Conservation (phyloP, 35 echinoderm and acorn worm species). For the Lytechinus variegatus region DNA sequence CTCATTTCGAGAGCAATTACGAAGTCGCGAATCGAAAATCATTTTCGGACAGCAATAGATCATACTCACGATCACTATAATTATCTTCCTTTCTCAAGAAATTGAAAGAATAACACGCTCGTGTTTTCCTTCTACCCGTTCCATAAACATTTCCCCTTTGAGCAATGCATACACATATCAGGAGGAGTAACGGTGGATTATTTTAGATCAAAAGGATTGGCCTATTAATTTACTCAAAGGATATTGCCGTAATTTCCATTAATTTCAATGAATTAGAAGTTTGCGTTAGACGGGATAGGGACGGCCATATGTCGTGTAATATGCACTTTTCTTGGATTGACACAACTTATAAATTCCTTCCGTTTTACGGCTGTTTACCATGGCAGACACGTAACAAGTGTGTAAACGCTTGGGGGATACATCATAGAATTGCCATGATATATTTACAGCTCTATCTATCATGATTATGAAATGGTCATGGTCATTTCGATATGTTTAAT, state of each 20-base stretch:
- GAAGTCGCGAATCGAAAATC: not conserved
- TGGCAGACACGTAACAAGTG: not conserved
- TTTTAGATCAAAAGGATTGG: slow-evolving; percentile 12
- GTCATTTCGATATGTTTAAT: too few species aligned
- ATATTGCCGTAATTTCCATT: slow-evolving; percentile 13
- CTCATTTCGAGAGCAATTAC: not conserved
- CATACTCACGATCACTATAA: not conserved
- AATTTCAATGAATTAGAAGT: slow-evolving; percentile 20
- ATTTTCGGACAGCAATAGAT: not conserved
- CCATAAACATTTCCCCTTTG: not conserved
- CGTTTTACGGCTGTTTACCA: not conserved
- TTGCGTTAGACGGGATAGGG: not conserved
- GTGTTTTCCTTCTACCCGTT: not conserved
- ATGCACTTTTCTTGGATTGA: not conserved
- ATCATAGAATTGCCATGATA: not conserved
- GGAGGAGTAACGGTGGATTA: not conserved
- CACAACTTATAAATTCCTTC: not conserved
- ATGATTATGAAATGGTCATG: too few species aligned
- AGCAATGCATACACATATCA: not conserved
- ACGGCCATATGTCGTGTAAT: not conserved
- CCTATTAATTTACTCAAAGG: slow-evolving; percentile 4
- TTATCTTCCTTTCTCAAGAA: not conserved
- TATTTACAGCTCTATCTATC: too few species aligned
- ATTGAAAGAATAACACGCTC: not conserved
- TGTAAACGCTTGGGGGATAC: not conserved